A percentile compares a stretch with the other conserved stretches of the same genome.
These are phyloP conservation scores for Cinclus mexicanus DNA, from an alignment of 2,113 vertebrate species.

Conservation along the genomic window DNA sequence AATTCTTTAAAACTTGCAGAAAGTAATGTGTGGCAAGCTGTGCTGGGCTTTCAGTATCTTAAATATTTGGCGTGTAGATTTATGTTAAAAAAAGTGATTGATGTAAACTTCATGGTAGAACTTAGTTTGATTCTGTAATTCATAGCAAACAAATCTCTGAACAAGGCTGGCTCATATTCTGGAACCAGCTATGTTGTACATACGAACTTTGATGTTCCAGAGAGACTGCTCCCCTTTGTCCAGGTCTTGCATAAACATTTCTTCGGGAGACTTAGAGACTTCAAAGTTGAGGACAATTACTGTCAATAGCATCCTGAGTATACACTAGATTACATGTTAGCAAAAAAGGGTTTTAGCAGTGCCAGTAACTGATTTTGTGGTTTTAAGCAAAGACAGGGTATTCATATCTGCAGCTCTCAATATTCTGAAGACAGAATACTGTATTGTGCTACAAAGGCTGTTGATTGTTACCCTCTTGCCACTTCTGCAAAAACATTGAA, in stretches of 20 bases:
- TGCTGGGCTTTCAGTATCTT: not conserved
- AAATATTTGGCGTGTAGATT: not conserved
- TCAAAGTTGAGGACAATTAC: not conserved
- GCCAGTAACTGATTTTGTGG: not conserved
- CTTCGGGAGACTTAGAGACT: not conserved
- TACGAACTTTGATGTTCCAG: not conserved
- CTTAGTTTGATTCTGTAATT: not conserved
- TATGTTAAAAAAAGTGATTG: not conserved
- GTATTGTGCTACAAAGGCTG: not conserved
- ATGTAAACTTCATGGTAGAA: not conserved
- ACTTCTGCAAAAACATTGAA: not conserved
- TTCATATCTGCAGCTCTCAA: not conserved
- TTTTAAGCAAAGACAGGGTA: not conserved
- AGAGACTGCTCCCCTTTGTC: not conserved
- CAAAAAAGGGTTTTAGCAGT: not conserved
- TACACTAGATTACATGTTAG: conserved; percentile 12
- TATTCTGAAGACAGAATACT: not conserved
- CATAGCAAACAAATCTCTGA: not conserved
- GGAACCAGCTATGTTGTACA: not conserved
- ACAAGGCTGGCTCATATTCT: not conserved
- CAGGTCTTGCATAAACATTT: not conserved
- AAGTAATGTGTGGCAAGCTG: not conserved
- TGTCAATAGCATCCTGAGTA: not conserved
- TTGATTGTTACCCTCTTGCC: not conserved
- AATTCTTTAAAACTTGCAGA: not conserved